Evolutionary conservation across 2,113 vertebrate species (phyloP).

Genomic region (Dascyllus trimaculatus): DNA sequence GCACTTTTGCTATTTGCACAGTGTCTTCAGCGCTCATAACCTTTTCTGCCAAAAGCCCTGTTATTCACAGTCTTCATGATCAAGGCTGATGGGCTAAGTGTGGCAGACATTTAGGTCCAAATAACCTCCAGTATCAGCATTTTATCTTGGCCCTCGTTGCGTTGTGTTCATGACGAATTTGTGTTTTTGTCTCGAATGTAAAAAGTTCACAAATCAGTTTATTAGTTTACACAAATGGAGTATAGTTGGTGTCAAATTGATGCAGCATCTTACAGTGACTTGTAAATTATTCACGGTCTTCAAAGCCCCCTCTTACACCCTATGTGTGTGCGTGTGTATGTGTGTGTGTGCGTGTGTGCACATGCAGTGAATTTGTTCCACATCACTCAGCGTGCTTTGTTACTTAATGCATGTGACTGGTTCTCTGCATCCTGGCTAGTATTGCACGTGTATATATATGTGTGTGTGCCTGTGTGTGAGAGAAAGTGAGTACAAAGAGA

Average conservation of each 20-base stretch:
- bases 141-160: conserved; percentile 22
- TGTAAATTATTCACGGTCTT: conserved; percentile 60
- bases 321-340: conserved; percentile 20
- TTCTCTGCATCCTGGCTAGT: conserved; percentile 23
- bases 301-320: not conserved
- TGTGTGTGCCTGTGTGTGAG: conserved; percentile 13
- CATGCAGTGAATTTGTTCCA: conserved; percentile 39
- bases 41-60: conserved; percentile 75
- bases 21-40: conserved; percentile 69
- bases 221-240: conserved; percentile 46
- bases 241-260: conserved; percentile 52
- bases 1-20: conserved; percentile 72
- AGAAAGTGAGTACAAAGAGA: conserved; percentile 9
- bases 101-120: conserved; percentile 41
- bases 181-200: conserved; percentile 40
- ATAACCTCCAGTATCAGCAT: conserved; percentile 48
- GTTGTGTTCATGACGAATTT: conserved; percentile 5
- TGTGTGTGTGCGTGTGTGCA: conserved; percentile 16
- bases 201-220: conserved; percentile 34
- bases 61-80: conserved; percentile 64
- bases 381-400: conserved; percentile 39
- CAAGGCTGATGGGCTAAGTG: conserved; percentile 47
- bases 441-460: not conserved
- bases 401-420: conserved; percentile 49
- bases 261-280: conserved; percentile 44